These are phyloP conservation scores for Drosophila kanekoi DNA, from an alignment of 2,888 invertebrate genomes.

Conservation along the genomic window DNA sequence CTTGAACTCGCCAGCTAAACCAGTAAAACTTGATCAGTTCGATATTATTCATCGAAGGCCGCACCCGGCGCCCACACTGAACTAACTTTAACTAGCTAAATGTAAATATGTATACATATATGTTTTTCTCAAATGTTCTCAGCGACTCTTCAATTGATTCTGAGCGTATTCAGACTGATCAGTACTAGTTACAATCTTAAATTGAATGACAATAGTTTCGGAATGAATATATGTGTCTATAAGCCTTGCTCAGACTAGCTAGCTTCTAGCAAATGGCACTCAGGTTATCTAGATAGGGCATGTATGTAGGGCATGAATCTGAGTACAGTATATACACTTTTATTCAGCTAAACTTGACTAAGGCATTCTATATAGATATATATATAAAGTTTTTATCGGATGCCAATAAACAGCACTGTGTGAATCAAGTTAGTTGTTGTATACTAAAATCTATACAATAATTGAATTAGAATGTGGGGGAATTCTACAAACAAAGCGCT, in stretches of 20 bases:
- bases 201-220: too few species aligned
- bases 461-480: constrained; percentile 30
- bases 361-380: too few species aligned
- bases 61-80: constrained; percentile 37
- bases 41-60: constrained; percentile 38
- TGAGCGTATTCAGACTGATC: background rate
- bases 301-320: too few species aligned
- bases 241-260: too few species aligned
- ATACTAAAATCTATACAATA: constrained; percentile 13
- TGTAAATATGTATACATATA: background rate
- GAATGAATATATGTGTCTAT: too few species aligned
- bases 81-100: constrained; percentile 3
- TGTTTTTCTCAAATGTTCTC: constrained; percentile 5
- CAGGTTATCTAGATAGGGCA: too few species aligned
- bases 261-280: too few species aligned
- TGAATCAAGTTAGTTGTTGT: constrained; percentile 34
- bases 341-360: too few species aligned
- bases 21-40: constrained; percentile 46
- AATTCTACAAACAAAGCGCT: constrained; percentile 30
- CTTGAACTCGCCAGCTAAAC: constrained; percentile 30
- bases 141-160: background rate
- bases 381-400: too few species aligned
- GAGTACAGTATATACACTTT: too few species aligned
- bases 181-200: too few species aligned
- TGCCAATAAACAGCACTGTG: constrained; percentile 30